These are phyloP conservation scores for Drosophila nasuta DNA, from an alignment of 1,140 invertebrate genomes.

Conservation along the genomic window DNA sequence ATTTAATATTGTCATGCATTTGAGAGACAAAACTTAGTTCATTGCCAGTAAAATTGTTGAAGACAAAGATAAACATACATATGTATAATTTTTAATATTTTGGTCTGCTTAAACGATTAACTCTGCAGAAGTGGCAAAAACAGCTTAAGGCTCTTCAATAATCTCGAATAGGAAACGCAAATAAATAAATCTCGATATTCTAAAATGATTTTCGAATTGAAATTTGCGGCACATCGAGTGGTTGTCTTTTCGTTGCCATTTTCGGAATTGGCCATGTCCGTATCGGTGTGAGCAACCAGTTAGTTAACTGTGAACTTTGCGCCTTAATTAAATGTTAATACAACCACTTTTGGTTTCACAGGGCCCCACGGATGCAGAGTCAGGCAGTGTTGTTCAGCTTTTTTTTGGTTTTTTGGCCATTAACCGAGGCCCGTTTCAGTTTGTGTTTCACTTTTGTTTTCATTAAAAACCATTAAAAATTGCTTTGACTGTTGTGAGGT, in stretches of 20 bases:
- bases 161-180: too few relatives aligned
- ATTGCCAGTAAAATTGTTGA: too few relatives aligned
- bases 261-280: conserved; percentile 9
- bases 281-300: conserved; percentile 7
- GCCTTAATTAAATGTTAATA: conserved; percentile 53
- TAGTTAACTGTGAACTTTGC: conserved; percentile 41
- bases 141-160: too few relatives aligned
- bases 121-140: neutral
- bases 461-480: conserved; percentile 37
- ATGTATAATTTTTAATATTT: conserved; percentile 1
- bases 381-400: neutral
- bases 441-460: conserved; percentile 55
- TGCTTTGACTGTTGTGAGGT: neutral
- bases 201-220: neutral
- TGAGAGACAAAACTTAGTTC: neutral
- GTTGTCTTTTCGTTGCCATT: neutral
- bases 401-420: conserved; percentile 9
- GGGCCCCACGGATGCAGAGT: conserved; percentile 9
- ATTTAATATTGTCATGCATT: neutral
- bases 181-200: neutral
- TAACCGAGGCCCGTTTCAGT: conserved; percentile 18
- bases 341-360: conserved; percentile 49
- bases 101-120: neutral
- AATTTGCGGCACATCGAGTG: neutral
- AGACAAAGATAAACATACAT: neutral